Conservation (phyloP, 2,113 vertebrate genomes). For the Stomatorhinus ivindoensis region DNA sequence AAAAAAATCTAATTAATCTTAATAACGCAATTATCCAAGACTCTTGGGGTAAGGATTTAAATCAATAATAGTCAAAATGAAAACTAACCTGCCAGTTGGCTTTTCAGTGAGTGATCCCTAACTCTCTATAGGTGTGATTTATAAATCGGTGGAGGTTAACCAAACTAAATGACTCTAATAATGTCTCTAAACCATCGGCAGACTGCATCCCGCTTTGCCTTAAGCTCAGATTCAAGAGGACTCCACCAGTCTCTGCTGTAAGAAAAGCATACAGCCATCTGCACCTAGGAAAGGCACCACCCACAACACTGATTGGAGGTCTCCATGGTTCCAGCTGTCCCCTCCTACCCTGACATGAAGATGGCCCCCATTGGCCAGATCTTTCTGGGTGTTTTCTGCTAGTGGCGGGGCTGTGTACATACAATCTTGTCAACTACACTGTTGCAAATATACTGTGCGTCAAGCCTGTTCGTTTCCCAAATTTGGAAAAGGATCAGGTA, state of each 20-base stretch:
- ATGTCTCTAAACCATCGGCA: background rate
- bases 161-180: background rate
- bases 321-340: background rate
- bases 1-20: conserved; percentile 4
- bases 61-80: conserved; percentile 32
- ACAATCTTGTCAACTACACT: background rate
- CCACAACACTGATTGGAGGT: background rate
- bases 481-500: background rate
- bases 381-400: background rate
- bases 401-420: background rate
- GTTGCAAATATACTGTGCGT: background rate
- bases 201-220: background rate
- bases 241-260: background rate
- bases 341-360: background rate
- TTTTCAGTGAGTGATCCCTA: background rate
- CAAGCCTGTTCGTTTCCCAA: background rate
- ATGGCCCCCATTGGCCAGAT: background rate
- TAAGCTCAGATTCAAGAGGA: background rate
- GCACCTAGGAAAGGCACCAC: background rate
- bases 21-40: conserved; percentile 19
- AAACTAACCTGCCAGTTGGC: background rate
- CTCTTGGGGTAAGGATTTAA: conserved; percentile 23
- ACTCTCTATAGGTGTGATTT: background rate
- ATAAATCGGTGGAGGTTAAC: background rate
- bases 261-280: background rate